Evolutionary conservation across 2,113 vertebrate genomes (phyloP).

Genomic region (Rhodinocichla rosea): DNA sequence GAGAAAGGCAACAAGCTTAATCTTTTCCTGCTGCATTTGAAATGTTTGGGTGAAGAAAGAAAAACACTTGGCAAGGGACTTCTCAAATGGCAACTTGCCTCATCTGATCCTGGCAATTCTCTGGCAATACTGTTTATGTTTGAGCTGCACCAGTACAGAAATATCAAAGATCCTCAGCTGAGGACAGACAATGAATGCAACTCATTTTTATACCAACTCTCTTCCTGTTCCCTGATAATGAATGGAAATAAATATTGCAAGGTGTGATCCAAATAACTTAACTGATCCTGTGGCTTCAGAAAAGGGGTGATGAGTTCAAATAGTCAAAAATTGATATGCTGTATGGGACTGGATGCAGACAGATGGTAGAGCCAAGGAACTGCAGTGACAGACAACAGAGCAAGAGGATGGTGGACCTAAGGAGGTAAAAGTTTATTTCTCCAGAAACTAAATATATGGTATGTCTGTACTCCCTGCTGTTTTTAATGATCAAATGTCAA

Average conservation of each 20-base stretch:
- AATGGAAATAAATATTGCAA: background rate
- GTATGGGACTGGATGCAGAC: background rate
- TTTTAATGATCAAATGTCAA: constrained; percentile 9
- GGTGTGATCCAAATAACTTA: background rate
- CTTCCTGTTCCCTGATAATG: background rate
- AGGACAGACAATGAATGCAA: background rate
- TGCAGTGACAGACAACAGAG: background rate
- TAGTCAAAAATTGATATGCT: background rate
- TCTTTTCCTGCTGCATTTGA: background rate
- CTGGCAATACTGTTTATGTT: background rate
- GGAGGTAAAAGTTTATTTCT: background rate
- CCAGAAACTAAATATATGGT: background rate
- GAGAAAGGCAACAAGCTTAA: background rate
- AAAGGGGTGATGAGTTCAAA: background rate
- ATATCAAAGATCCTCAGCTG: background rate
- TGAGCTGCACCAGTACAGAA: background rate
- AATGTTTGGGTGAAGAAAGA: background rate
- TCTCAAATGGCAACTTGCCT: background rate
- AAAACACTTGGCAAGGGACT: background rate
- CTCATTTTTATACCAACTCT: background rate
- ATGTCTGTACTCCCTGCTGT: background rate
- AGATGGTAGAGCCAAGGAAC: background rate
- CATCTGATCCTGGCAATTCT: background rate
- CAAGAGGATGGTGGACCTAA: background rate
- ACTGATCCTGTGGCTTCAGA: background rate